These are phyloP conservation scores for Hylaea fasciaria DNA, from an alignment of 2,888 invertebrate genomes.

Conservation along the genomic window DNA sequence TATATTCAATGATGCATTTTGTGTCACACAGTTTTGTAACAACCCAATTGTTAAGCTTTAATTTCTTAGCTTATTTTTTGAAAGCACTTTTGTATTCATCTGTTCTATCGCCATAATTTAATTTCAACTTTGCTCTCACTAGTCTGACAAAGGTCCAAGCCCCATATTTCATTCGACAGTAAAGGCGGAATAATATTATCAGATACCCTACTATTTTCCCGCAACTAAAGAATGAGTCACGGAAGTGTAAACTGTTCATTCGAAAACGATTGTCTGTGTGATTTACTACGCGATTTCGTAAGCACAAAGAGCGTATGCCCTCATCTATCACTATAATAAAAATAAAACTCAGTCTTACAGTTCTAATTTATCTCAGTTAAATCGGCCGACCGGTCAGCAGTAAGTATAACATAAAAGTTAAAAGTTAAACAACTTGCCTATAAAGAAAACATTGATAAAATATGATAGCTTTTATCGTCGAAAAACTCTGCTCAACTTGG, in stretches of 20 bases:
- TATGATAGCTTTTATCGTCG: conserved; percentile 13
- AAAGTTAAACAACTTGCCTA: conserved; percentile 8
- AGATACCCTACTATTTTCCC: conserved; percentile 39
- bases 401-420: conserved; percentile 20
- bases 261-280: conserved; percentile 37
- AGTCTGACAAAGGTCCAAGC: conserved; percentile 38
- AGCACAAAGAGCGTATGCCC: conserved; percentile 17
- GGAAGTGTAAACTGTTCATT: conserved; percentile 44
- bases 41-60: conserved; percentile 1
- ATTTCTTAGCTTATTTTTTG: conserved; percentile 8
- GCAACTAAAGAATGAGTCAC: conserved; percentile 43
- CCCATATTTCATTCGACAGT: conserved; percentile 41
- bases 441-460: conserved; percentile 13
- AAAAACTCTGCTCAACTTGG: conserved; percentile 21
- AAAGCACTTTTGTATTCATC: conserved; percentile 31
- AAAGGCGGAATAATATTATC: conserved; percentile 40
- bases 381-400: conserved; percentile 5
- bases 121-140: conserved; percentile 41
- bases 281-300: conserved; percentile 41
- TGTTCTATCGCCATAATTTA: conserved; percentile 36
- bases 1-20: no score
- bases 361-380: conserved; percentile 13
- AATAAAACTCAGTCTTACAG: conserved; percentile 8
- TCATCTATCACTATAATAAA: no score
- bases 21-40: not conserved